Percentiles rank a stretch among this genome's conserved stretches.
phyloP scores from a whole-genome alignment of 2,113 vertebrate genomes.

The Callaeas wilsoni region DNA sequence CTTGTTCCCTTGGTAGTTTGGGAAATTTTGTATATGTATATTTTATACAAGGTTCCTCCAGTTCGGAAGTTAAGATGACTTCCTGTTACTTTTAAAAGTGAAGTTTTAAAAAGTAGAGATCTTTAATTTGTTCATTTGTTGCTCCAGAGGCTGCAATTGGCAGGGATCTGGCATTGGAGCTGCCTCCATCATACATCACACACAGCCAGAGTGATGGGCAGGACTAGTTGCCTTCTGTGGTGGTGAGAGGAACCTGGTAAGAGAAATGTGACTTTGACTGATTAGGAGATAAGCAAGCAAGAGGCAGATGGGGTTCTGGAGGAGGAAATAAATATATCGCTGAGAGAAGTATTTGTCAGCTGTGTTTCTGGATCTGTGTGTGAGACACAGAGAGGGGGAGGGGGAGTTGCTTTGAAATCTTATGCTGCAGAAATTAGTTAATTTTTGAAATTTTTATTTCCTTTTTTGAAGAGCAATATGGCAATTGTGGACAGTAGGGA shows the following conservation, averaged over 20 bases:
- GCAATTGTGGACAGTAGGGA: background rate
- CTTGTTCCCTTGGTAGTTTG: background rate
- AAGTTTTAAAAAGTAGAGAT: background rate
- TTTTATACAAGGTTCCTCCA: background rate
- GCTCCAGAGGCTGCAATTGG: background rate
- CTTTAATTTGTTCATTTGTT: background rate
- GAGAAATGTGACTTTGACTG: background rate
- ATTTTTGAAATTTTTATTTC: background rate
- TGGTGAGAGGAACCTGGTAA: background rate
- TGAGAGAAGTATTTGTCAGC: background rate
- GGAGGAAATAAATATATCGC: background rate
- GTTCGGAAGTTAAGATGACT: background rate
- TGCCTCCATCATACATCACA: fast-evolving
- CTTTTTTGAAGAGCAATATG: background rate
- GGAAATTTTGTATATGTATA: background rate
- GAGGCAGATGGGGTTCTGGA: background rate
- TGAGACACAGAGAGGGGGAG: background rate
- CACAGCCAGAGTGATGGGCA: background rate
- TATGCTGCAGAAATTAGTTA: background rate
- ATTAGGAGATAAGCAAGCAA: background rate
- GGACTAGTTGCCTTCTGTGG: background rate
- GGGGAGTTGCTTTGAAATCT: background rate
- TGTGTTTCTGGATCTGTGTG: background rate
- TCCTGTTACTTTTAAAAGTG: background rate
- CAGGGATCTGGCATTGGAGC: background rate